phyloP scores from a whole-genome alignment of 2,113 vertebrate genomes.

The Sinocyclocheilus anshuiensis region DNA sequence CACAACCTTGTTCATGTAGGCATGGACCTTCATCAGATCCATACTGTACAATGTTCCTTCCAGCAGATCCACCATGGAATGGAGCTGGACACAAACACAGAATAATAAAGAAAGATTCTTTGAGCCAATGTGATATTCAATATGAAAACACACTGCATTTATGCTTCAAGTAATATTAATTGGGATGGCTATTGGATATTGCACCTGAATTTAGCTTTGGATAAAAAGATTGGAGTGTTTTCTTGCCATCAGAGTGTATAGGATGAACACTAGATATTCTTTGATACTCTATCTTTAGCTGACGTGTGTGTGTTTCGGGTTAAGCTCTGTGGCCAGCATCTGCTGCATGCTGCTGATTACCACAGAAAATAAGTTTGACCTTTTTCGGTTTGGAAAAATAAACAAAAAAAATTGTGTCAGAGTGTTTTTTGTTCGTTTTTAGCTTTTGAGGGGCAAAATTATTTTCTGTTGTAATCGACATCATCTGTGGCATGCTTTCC shows the following conservation, averaged over 20 bases:
- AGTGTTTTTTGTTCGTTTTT: neutral
- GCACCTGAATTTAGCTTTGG: neutral
- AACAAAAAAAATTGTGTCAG: neutral
- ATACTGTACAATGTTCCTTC: slow-evolving; percentile 94
- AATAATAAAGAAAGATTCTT: neutral
- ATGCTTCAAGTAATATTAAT: neutral
- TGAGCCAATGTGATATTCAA: neutral
- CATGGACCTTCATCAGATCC: slow-evolving; percentile 95
- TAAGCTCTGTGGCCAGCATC: neutral
- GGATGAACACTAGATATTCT: neutral
- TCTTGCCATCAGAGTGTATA: neutral
- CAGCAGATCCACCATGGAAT: slow-evolving; percentile 94
- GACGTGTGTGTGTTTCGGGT: neutral
- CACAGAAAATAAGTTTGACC: neutral
- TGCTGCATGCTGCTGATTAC: neutral
- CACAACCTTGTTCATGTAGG: slow-evolving; percentile 90
- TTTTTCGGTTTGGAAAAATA: neutral
- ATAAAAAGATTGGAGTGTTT: neutral
- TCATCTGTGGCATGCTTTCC: slow-evolving; percentile 8
- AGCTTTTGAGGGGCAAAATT: neutral
- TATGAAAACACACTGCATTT: neutral
- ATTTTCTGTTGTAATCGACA: neutral
- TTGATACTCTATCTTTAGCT: neutral
- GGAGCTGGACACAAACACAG: slow-evolving; percentile 77
- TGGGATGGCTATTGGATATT: neutral